phyloP scores from a whole-genome alignment of 2,113 vertebrate genomes.

The Pteronura brasiliensis region DNA sequence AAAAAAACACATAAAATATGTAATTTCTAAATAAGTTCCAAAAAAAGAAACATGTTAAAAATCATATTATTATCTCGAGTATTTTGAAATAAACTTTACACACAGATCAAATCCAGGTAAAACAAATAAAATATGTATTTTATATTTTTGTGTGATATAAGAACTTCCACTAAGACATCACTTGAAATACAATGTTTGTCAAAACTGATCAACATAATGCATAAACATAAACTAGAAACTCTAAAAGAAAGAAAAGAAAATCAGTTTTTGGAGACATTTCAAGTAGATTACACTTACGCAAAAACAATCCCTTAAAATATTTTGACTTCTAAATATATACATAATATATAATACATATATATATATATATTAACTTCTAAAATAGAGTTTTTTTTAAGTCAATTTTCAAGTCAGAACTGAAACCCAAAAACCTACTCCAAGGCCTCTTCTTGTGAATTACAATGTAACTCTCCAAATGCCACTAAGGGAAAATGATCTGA shows the following conservation, averaged over 20 bases:
- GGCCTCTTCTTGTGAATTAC: background rate
- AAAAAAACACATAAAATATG: background rate
- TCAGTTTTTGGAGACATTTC: background rate
- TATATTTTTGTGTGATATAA: slow-evolving; percentile 6
- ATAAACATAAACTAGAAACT: slow-evolving; percentile 13
- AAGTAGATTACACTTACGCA: background rate
- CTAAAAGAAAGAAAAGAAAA: background rate
- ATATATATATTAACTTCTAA: background rate
- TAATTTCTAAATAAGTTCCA: background rate
- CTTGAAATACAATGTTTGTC: background rate
- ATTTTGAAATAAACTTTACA: background rate
- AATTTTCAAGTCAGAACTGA: background rate
- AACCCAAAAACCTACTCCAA: background rate
- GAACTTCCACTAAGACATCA: background rate
- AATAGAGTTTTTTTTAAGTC: background rate
- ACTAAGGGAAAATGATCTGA: slow-evolving; percentile 15
- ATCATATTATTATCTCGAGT: background rate
- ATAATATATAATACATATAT: background rate
- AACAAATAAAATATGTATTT: background rate
- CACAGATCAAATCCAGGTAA: background rate
- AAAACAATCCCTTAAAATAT: background rate
- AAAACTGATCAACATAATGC: background rate
- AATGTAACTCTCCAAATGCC: background rate
- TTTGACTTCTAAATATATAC: background rate
- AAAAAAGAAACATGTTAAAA: background rate